Base-by-base conservation (phyloP, 2,113 vertebrate genomes). In the Carassius gibelio region DNA sequence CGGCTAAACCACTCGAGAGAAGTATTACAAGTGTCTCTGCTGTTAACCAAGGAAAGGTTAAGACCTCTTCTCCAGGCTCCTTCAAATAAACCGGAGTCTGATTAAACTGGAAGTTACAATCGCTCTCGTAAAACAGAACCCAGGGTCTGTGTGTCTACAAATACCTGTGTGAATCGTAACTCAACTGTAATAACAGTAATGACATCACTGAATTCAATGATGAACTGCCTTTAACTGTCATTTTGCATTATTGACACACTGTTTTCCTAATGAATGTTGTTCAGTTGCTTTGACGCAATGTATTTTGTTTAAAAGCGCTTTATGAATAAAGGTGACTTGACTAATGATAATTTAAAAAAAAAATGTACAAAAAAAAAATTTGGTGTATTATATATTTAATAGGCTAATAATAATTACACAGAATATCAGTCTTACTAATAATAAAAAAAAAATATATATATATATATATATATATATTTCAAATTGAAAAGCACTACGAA, bases 61-160 rank as follows among this genome's bases (percentile, higher is more conserved):
- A 79, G 81, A 64, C 75, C 66, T 38, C 50, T 71, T 84, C 62
- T 55, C 55, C 45, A 66, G 77, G 52, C 50, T 38, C 68, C 86
- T 81, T 84, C 66, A 84, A 80, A 86, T 86, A 84, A 84, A 82
- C 62, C 82, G 52, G 13, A 26, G 75, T 15, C 23, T 78, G 64
- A 84, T 69, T 84, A 80, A 84, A 84, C 61, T 30, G 72, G 61
- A 66, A 38, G 75, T 50, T 62, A 76, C 50, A 71, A 30, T 74
- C 59, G 23, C 64, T 71, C 61, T 61, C 61, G 5, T 86, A 77
- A 74, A 71, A 50, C n/a, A 71, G n/a, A 79, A 75, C 9, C 42
- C 59, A 17, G 30, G 75, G 64, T 66, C 42, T 80, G 64, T 14
- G 80, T 57, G 15, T 81, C 66, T 45, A 62, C 75, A 80, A 59